phyloP scores from a whole-genome alignment of 1,140 invertebrate genomes.

The Lutraria rhynchaena region DNA sequence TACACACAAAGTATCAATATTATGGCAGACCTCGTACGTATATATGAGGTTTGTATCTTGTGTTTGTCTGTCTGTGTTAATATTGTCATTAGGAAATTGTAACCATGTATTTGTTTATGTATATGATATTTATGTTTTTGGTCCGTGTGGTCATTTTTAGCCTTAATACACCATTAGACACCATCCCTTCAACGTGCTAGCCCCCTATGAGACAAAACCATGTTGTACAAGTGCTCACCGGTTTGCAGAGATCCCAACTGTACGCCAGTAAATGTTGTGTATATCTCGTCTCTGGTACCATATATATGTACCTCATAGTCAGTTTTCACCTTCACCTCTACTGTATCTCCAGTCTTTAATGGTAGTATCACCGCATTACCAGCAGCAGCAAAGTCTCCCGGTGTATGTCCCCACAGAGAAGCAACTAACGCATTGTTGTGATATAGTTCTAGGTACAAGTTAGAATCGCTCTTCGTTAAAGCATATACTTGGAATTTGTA shows the following conservation, averaged over 20 bases:
- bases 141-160: no score
- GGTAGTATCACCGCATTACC: constrained; percentile 38
- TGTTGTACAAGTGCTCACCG: no score
- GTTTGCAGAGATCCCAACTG: constrained; percentile 15
- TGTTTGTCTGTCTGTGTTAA: no score
- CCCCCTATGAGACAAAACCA: no score
- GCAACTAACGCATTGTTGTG: constrained; percentile 8
- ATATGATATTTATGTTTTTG: no score
- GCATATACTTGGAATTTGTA: constrained; percentile 47
- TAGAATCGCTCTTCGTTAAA: not conserved
- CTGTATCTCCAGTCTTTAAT: constrained; percentile 28
- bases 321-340: constrained; percentile 4
- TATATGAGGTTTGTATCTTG: no score
- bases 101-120: no score
- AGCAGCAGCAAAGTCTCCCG: constrained; percentile 21
- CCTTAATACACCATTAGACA: no score
- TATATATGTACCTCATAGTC: constrained; percentile 23
- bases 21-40: no score
- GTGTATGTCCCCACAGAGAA: constrained; percentile 27
- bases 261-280: constrained; percentile 41
- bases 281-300: constrained; percentile 13
- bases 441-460: constrained; percentile 18
- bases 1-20: no score
- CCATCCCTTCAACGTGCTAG: no score
- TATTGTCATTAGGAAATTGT: no score